A percentile compares a stretch with the other conserved stretches of the same genome.
These are phyloP conservation scores for Brachyhypopomus gauderio DNA, from an alignment of 2,113 vertebrate genomes.

Conservation along the genomic window DNA sequence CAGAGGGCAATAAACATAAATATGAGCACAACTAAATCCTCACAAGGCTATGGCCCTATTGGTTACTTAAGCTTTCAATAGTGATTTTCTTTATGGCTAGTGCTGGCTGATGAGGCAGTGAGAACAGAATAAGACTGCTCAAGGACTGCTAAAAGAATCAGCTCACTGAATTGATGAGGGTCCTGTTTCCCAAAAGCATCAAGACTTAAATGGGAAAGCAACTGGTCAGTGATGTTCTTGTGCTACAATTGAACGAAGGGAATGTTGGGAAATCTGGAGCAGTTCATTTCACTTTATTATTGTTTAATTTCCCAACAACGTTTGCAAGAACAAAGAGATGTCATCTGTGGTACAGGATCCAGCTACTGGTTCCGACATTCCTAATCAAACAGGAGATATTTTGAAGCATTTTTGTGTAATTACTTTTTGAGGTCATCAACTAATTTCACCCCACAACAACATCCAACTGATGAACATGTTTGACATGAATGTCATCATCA, in stretches of 20 bases:
- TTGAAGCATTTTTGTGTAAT: no score
- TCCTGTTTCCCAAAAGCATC: no score
- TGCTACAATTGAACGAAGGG: no score
- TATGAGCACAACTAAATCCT: neutral
- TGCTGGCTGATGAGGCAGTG: neutral
- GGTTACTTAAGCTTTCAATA: neutral
- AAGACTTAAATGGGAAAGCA: no score
- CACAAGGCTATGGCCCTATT: neutral
- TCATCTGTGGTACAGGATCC: neutral
- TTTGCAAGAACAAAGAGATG: neutral
- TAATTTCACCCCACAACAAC: no score
- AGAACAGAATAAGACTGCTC: neutral
- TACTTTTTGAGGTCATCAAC: no score
- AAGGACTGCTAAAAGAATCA: neutral
- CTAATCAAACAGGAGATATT: no score
- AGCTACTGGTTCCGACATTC: neutral
- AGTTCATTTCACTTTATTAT: neutral
- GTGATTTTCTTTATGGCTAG: neutral
- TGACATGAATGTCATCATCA: no score
- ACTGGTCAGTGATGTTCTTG: no score
- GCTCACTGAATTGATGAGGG: no score
- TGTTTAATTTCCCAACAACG: neutral
- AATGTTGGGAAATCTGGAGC: neutral
- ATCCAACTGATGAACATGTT: no score
- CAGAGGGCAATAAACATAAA: conserved; percentile 14